Conservation (phyloP, 2,888 invertebrate species). For the Drosophila imparisetae region DNA sequence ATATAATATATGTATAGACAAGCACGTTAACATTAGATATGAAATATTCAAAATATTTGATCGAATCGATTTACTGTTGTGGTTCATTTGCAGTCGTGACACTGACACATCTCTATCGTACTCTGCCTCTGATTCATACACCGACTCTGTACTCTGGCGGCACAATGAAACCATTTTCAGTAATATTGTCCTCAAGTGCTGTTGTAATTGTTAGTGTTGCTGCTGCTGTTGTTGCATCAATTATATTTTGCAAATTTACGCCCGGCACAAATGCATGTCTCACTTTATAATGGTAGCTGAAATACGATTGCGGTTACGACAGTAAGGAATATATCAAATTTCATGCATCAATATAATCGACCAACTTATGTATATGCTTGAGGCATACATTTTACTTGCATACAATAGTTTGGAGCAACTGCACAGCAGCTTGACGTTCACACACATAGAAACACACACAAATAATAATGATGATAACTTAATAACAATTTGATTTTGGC, state of each 20-base stretch:
- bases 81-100: background rate
- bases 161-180: conserved; percentile 35
- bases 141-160: conserved; percentile 8
- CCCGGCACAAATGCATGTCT: conserved; percentile 35
- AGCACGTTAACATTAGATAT: no score
- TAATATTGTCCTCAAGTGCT: conserved; percentile 34
- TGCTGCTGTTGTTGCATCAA: conserved; percentile 41
- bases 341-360: conserved; percentile 40
- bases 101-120: conserved; percentile 13
- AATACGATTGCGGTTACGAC: conserved; percentile 11
- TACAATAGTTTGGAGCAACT: background rate
- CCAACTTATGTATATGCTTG: conserved; percentile 10
- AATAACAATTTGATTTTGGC: conserved; percentile 42
- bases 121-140: background rate
- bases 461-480: conserved; percentile 24
- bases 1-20: no score
- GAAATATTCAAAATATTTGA: background rate
- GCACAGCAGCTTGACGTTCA: background rate
- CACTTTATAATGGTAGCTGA: conserved; percentile 25
- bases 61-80: background rate
- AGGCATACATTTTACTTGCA: background rate
- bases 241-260: conserved; percentile 59
- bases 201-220: conserved; percentile 5
- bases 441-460: conserved; percentile 6
- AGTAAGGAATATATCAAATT: conserved; percentile 38